Evolutionary conservation across 2,113 vertebrate genomes (phyloP), one percentile per base, ranked within the genome.

Genomic region (Epinephelus cyanopodus): DNA sequence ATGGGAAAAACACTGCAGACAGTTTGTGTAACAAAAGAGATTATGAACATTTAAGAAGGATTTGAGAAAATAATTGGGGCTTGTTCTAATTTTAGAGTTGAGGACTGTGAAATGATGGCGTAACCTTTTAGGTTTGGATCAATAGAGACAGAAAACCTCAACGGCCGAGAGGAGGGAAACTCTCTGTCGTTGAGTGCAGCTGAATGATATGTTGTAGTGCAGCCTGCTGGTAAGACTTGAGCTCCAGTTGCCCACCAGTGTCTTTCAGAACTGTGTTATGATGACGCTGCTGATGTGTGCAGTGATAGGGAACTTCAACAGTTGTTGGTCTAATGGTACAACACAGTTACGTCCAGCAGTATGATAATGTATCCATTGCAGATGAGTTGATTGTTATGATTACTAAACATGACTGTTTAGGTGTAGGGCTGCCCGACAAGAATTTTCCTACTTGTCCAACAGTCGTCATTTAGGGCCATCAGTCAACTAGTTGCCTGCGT

Each of bases 1-100:
- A 79, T 54, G 81, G 48, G 69, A 77, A 86, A 85, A 89, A 84
- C 89, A 92, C 73, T 88, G 83, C 89, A 90, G 80, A 91, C 89
- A 87, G 89, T 92, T 93, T 93, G 76, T 88, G 85, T 89, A 92
- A 94, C 91, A 92, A 92, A 91, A 82, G 89, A 92, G 92, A 92
- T 94, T 94, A 94, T 89, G 74, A 91, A 92, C 89, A 91, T 93
- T 95, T 92, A 94, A 91, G 89, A 92, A 74, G 92, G 90, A 93
- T 94, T 94, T 92, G 67, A 18, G 47, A 25, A 87, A 94, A 92
- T 91, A 92, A 92, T 92, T 92, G 85, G 68, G 53, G 79, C 77
- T 91, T 89, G 88, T 89, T 92, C 78, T 90, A 85, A 93, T 87
- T 90, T 88, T 73, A 75, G 80, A 58, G 61, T 58, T 37, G 25